Percentiles rank a stretch among this genome's conserved stretches.
Evolutionary conservation across 2,113 vertebrate genomes (phyloP).

Genomic region (Apteryx owenii): DNA sequence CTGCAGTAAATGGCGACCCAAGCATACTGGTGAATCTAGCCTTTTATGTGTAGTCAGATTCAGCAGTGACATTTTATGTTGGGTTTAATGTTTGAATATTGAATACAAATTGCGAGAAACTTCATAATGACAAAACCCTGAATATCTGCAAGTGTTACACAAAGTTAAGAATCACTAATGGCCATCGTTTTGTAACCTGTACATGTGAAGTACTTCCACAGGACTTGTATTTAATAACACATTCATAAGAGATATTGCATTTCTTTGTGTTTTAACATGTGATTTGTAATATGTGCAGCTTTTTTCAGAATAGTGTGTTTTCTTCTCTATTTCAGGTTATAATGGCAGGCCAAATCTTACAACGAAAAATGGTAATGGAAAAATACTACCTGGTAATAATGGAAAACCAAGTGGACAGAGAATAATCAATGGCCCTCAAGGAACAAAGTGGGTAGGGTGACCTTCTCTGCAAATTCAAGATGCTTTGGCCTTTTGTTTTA

Average conservation of each 20-base stretch:
- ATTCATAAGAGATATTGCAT: neutral
- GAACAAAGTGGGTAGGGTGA: conserved; percentile 94
- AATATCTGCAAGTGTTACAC: neutral
- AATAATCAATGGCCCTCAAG: conserved; percentile 93
- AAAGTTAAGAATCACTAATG: neutral
- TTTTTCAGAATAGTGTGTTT: neutral
- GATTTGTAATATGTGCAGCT: neutral
- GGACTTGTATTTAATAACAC: neutral
- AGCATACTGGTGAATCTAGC: neutral
- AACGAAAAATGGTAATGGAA: conserved; percentile 77
- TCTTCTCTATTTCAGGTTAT: conserved; percentile 79
- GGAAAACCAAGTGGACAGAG: conserved; percentile 85
- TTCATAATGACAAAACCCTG: neutral
- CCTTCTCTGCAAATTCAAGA: conserved; percentile 66
- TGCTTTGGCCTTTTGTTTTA: neutral
- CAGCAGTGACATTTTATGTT: too few species aligned
- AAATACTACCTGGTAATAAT: conserved; percentile 76
- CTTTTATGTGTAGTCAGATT: neutral
- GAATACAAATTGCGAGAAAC: neutral
- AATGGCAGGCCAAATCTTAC: conserved; percentile 88
- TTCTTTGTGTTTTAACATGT: neutral
- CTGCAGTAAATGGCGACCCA: neutral
- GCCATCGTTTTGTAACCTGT: neutral
- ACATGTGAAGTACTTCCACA: neutral
- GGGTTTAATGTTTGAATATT: neutral